Base-by-base conservation (phyloP, 2,888 invertebrate genomes). In the Drosophila emarginata region DNA sequence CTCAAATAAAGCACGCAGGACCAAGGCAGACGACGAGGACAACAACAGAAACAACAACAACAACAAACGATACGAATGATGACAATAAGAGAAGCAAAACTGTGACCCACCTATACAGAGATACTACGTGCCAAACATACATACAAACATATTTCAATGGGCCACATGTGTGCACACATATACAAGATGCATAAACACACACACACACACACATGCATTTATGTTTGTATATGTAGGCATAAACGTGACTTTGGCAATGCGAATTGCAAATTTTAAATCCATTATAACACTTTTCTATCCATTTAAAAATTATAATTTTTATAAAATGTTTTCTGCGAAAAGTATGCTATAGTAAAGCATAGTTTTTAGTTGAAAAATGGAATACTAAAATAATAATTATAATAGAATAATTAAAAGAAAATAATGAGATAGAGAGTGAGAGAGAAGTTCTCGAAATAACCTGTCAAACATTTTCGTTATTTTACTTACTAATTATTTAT, bases 1-100 rank as follows among this genome's bases (percentile, higher is more conserved):
- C 80, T 78, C 80, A 73, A 79, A 78, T 79, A 77, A 79, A 77
- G 66, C 73, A 78, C 79, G 64, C 66, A 75, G 77, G 76, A 71
- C 59, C 63, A 54, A 63, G 63, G n/a, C 59, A 68, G 14, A 36
- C 54, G 45, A 45, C 12, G 18, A 12, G 11, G 4, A 45, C 40
- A 12, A 11, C 53, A 40, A 40, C 64, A 50, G 50, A 40, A 32
- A 40, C 64, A 50, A 57, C 40, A 50, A 23, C 7, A 57, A 60
- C 53, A 72, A 61, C 36, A 66, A 32, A 32, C 32, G 11, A 32
- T 4, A 12, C 18, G 45, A 21, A 45, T 21, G 45, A 45, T 45
- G 45, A 45, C 45, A 45, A 45, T 45, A 45, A 45, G 45, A 45
- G 45, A 45, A 45, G 21, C 45, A 18, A 45, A 45, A 21, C 45